phyloP scores from a whole-genome alignment of 2,797 vertebrate species.

The Acanthurus tractus region DNA sequence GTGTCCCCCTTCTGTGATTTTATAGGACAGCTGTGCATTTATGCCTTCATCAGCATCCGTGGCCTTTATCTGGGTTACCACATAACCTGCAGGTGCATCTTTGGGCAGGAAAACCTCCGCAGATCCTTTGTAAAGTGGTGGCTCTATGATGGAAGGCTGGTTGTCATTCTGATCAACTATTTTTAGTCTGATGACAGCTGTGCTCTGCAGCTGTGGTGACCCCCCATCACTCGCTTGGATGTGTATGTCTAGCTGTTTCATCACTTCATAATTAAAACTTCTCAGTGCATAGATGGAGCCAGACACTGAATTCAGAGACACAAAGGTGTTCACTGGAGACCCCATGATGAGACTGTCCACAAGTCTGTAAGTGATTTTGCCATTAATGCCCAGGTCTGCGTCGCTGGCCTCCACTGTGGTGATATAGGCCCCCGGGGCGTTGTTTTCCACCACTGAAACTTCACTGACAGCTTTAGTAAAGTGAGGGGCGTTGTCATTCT shows the following conservation, averaged over 20 bases:
- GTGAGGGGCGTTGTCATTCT: slow-evolving; percentile 94
- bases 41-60: slow-evolving; percentile 92
- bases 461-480: slow-evolving; percentile 89
- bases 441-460: slow-evolving; percentile 92
- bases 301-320: slow-evolving; percentile 92
- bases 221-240: slow-evolving; percentile 93
- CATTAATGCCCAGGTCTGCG: slow-evolving; percentile 90
- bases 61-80: slow-evolving; percentile 92
- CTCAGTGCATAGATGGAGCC: slow-evolving; percentile 94
- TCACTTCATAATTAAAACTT: slow-evolving; percentile 95
- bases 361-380: slow-evolving; percentile 92
- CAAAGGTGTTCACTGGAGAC: slow-evolving; percentile 91
- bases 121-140: slow-evolving; percentile 90
- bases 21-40: slow-evolving; percentile 91
- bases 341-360: slow-evolving; percentile 90
- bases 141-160: slow-evolving; percentile 89
- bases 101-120: slow-evolving; percentile 91
- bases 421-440: slow-evolving; percentile 92
- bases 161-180: slow-evolving; percentile 97
- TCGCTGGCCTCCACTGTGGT: slow-evolving; percentile 90
- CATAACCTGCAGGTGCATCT: slow-evolving; percentile 89
- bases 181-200: slow-evolving; percentile 89
- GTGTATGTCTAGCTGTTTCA: slow-evolving; percentile 90
- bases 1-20: slow-evolving; percentile 88
- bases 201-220: slow-evolving; percentile 92